Evolutionary conservation across 2,797 vertebrate species (phyloP), one percentile per base, ranked within the genome.

Genomic region (Coendou prehensilis): DNA sequence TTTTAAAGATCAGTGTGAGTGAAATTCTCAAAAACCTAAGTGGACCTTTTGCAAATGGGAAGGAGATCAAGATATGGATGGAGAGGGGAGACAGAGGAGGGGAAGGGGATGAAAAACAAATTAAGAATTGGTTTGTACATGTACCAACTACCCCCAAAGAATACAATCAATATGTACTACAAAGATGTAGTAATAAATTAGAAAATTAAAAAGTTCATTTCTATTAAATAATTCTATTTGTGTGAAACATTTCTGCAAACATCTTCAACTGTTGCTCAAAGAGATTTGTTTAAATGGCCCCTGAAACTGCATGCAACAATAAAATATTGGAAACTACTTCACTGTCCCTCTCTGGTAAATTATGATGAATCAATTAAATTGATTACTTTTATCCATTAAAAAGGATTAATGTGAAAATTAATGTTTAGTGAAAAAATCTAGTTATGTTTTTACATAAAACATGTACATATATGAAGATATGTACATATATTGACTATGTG

Each of bases 181-280:
- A 45, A 75, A 75, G 22, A 75, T 9, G 20, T 75, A 47, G 10
- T 75, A 75, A 75, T 75, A 75, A 26, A 75, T 75, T 26, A 75
- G 71, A 75, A 26, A 73, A 26, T 5, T 59, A 91, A 95, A 69
- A 57, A 33, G 67, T 17, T 94, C 47, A 93, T 80, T 82, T 93
- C 71, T 80, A 94, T 94, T 93, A 95, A 92, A 54, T 50, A 93
- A 89, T 91, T 97, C 64, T 67, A 64, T 7, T 89, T 67, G 30
- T 81, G 45, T 76, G 30, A 80, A 63, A 71, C 26, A 61, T 64
- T 63, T 20, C 33, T 54, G 10, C 3, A 80, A 95, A 91, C 23
- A 63, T 64, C 13, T 26, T 78, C 33, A 82, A 26, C n/a, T 82
- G 1, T 5, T 63, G 75, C 33, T 86, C 9, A 22, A 78, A 81